Conservation (phyloP, 2,888 invertebrate species). For the Elgonia sp. region DNA sequence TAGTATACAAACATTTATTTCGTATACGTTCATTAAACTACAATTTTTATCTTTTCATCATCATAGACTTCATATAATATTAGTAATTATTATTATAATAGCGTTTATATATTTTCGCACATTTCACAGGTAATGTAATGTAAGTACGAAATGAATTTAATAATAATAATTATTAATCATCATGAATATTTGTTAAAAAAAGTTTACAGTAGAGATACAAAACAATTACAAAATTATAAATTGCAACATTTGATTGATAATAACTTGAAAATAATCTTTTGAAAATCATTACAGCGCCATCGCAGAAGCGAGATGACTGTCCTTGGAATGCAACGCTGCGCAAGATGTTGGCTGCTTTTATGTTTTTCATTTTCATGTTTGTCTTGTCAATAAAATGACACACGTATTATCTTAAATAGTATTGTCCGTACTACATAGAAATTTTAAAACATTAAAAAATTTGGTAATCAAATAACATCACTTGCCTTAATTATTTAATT, state of each 20-base stretch:
- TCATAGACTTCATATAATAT: slow-evolving; percentile 5
- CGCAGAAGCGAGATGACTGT: slow-evolving; percentile 57
- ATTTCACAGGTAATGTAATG: slow-evolving; percentile 66
- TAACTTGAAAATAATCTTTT: slow-evolving; percentile 66
- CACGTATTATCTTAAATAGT: slow-evolving; percentile 76
- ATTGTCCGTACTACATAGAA: slow-evolving; percentile 39
- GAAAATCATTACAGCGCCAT: slow-evolving; percentile 70
- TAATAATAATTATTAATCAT: slow-evolving; percentile 2
- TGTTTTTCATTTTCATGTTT: slow-evolving; percentile 60
- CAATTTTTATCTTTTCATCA: slow-evolving; percentile 1
- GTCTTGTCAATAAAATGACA: slow-evolving; percentile 58
- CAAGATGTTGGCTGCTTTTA: slow-evolving; percentile 60
- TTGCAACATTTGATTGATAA: slow-evolving; percentile 7
- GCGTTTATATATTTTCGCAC: slow-evolving; percentile 14
- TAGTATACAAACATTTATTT: no score
- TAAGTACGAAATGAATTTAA: slow-evolving; percentile 55
- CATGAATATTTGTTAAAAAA: not conserved
- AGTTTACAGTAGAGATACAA: not conserved
- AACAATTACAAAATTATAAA: not conserved
- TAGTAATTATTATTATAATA: not conserved
- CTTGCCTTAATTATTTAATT: slow-evolving; percentile 53
- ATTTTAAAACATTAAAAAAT: not conserved
- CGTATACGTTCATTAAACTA: no score
- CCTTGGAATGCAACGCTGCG: slow-evolving; percentile 63
- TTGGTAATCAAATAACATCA: slow-evolving; percentile 45